These are phyloP conservation scores for Himantopus leucocephalus DNA, from an alignment of 2,113 vertebrate genomes.

Conservation along the genomic window DNA sequence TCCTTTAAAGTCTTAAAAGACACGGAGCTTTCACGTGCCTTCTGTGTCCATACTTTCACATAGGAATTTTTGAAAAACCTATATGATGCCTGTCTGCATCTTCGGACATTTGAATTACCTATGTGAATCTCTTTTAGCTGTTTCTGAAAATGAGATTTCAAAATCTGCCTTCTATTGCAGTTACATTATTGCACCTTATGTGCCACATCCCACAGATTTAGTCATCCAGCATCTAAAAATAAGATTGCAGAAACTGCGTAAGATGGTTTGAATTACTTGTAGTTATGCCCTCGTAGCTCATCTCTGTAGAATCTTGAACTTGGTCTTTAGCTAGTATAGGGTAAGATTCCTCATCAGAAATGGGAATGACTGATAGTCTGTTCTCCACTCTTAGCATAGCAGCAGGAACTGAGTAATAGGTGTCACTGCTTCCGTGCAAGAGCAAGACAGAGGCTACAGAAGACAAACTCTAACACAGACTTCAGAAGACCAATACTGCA, in stretches of 20 bases:
- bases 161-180: background rate
- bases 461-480: background rate
- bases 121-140: background rate
- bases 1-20: background rate
- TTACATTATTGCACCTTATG: background rate
- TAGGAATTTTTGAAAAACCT: background rate
- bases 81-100: background rate
- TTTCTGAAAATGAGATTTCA: conserved; percentile 1
- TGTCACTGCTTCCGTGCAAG: background rate
- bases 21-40: background rate
- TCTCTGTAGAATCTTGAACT: background rate
- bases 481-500: background rate
- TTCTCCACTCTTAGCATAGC: background rate
- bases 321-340: background rate
- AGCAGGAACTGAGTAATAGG: background rate
- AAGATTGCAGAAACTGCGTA: background rate
- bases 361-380: background rate
- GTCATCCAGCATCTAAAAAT: conserved; percentile 39
- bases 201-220: conserved; percentile 34
- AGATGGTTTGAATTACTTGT: background rate
- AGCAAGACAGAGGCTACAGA: background rate
- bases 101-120: background rate
- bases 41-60: background rate
- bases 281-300: background rate
- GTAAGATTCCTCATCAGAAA: background rate